A percentile compares a stretch with the other conserved stretches of the same genome.
Evolutionary conservation across 2,113 vertebrate species (phyloP).

Genomic region (Oncorhynchus tshawytscha): DNA sequence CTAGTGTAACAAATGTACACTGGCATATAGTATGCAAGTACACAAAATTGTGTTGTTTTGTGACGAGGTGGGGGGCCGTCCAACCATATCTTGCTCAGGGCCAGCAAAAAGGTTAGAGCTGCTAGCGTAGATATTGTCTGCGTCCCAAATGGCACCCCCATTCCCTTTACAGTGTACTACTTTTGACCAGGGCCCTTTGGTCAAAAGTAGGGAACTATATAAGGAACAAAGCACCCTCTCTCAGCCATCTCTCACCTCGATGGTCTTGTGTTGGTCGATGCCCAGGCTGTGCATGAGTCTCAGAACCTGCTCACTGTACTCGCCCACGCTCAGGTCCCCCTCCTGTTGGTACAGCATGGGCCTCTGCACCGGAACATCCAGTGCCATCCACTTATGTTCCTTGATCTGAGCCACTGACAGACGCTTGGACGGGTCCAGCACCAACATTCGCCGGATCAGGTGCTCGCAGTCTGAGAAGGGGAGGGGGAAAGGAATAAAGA

Average conservation of each 20-base stretch:
- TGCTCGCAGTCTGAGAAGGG: constrained; percentile 89
- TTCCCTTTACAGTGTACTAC: too few relatives aligned
- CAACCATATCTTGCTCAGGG: background rate
- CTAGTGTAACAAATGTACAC: too few relatives aligned
- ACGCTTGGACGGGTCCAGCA: constrained; percentile 91
- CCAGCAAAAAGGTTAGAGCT: too few relatives aligned
- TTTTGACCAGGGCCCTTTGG: too few relatives aligned
- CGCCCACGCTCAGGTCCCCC: constrained; percentile 79
- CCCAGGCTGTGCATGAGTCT: constrained; percentile 97
- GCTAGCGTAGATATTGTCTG: background rate
- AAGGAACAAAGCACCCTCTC: background rate
- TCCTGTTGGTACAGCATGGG: constrained; percentile 86
- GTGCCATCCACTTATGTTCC: constrained; percentile 97
- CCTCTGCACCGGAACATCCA: constrained; percentile 88
- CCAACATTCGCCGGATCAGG: constrained; percentile 95
- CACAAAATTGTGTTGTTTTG: too few relatives aligned
- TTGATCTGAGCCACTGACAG: constrained; percentile 93
- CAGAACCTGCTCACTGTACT: constrained; percentile 94
- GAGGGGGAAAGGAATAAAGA: background rate
- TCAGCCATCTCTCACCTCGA: constrained; percentile 79
- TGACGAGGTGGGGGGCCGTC: too few relatives aligned
- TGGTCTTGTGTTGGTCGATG: constrained; percentile 96
- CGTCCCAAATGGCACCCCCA: too few relatives aligned
- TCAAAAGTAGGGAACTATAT: too few relatives aligned
- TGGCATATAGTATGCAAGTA: too few relatives aligned